A percentile compares a stretch with the other conserved stretches of the same genome.
phyloP scores from a whole-genome alignment of 2,113 vertebrate species.

The Ursus arctos region DNA sequence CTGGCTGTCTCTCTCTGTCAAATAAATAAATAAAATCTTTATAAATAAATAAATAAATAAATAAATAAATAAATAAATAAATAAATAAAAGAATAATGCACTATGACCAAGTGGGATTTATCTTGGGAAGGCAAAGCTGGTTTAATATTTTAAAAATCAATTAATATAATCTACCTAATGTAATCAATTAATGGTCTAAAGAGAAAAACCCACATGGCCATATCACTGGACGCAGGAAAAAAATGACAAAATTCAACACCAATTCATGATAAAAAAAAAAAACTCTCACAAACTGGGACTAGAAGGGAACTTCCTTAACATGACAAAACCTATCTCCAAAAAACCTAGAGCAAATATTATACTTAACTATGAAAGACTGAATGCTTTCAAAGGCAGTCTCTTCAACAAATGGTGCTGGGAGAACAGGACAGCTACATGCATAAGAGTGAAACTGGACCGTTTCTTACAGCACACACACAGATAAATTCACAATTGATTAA shows the following conservation, averaged over 20 bases:
- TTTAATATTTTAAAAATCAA: slow-evolving; percentile 16
- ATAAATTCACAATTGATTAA: background rate
- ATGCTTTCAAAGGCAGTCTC: background rate
- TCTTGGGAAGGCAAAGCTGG: background rate
- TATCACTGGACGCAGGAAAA: background rate
- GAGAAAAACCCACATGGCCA: background rate
- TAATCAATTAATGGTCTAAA: background rate
- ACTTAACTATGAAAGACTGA: background rate
- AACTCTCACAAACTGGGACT: background rate
- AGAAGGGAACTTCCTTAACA: background rate
- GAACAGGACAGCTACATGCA: background rate
- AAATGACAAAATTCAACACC: background rate
- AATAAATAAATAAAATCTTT: no score
- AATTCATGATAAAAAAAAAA: background rate
- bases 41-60: no score
- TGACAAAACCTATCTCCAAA: background rate
- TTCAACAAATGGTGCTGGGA: background rate
- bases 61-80: no score
- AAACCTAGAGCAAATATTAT: background rate
- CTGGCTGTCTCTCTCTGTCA: no score
- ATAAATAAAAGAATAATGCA: background rate
- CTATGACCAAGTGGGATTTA: background rate
- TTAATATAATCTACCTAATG: background rate
- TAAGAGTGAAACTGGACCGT: background rate
- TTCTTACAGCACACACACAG: background rate